These are phyloP conservation scores for Drosophila tani DNA, from an alignment of 1,140 invertebrate genomes.

Conservation along the genomic window DNA sequence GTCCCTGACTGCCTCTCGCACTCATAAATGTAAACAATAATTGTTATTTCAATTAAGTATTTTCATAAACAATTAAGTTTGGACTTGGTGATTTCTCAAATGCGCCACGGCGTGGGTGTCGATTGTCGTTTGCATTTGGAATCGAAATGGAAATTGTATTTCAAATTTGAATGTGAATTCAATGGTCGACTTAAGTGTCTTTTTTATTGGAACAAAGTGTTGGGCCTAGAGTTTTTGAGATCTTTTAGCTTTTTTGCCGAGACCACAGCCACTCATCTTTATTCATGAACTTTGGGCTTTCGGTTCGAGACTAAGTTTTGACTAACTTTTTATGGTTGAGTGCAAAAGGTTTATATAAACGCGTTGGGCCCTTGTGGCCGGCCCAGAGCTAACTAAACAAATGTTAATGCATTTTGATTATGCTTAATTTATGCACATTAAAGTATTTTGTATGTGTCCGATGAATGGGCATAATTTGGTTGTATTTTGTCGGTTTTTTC, in stretches of 20 bases:
- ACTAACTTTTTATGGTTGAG: slow-evolving; percentile 28
- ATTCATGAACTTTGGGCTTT: slow-evolving; percentile 57
- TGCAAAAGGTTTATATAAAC: slow-evolving; percentile 10
- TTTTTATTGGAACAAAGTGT: slow-evolving; percentile 54
- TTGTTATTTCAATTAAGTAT: slow-evolving; percentile 81
- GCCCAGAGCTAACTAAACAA: slow-evolving; percentile 66
- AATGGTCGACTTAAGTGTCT: slow-evolving; percentile 38
- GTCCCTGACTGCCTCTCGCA: slow-evolving; percentile 53
- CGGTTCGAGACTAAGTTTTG: slow-evolving; percentile 4
- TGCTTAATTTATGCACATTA: slow-evolving; percentile 74
- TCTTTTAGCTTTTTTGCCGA: neutral
- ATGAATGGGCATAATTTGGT: slow-evolving; percentile 67
- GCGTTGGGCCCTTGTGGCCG: neutral
- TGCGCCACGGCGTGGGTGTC: slow-evolving; percentile 54
- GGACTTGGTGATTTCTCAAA: slow-evolving; percentile 46
- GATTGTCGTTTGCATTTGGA: slow-evolving; percentile 63
- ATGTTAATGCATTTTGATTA: slow-evolving; percentile 81
- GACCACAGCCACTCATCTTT: slow-evolving; percentile 52
- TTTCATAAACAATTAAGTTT: slow-evolving; percentile 77
- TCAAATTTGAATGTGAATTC: slow-evolving; percentile 32
- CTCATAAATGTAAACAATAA: slow-evolving; percentile 56
- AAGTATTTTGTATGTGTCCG: slow-evolving; percentile 30
- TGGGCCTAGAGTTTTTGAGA: slow-evolving; percentile 51
- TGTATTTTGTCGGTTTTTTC: slow-evolving; percentile 21
- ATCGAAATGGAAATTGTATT: slow-evolving; percentile 48